Evolutionary conservation across 2,113 vertebrate species (phyloP), one percentile per base, ranked within the genome.

Genomic region (Thinocorus orbignyianus): DNA sequence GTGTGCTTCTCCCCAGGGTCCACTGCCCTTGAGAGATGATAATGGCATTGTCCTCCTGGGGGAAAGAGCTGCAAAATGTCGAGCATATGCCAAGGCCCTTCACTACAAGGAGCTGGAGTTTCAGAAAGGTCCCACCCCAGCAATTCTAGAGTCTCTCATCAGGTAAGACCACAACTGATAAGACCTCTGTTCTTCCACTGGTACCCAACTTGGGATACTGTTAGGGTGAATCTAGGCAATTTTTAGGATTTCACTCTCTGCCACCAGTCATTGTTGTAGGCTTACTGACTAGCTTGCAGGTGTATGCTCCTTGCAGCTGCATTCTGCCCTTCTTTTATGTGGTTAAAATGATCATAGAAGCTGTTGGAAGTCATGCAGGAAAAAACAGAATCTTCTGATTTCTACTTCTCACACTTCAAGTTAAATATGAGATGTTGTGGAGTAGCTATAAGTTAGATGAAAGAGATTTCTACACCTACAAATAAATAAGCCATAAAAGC

Each of bases 51-150:
- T 99, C 88, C 97, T 99, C 23, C 98, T 99, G 23, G 99, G 99
- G 1, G 99, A 99, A 93, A 98, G 99, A 95, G 99, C 99, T 37
- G 99, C 99, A 65, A 99, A 99, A 94, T 99, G 99, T 88, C 98
- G 99, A 35, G 99, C 99, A 0, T 99, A 99, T 5, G 99, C 99
- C 95, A 99, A 99, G 76, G 99, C 99, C 9, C 97, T 99, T 20
- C 99, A 99, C 98, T 99, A 99, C 98, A 99, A 99, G 96, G 99
- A 99, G 86, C 98, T 99, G 97, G 99, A 99, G 97, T 99, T 99
- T 96, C 99, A 99, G 95, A 99, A 99, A 76, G 99, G 99, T 3
- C 98, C 99, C 19, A 99, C 98, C 11, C 99, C 99, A 0, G 99
- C 99, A 79, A 99, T 99, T 85, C 97, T 99, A 1, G 99, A 99